A percentile compares a stretch with the other conserved stretches of the same genome.
Evolutionary conservation across 2,797 vertebrate species (phyloP).

Genomic region (Clarias pachynema): DNA sequence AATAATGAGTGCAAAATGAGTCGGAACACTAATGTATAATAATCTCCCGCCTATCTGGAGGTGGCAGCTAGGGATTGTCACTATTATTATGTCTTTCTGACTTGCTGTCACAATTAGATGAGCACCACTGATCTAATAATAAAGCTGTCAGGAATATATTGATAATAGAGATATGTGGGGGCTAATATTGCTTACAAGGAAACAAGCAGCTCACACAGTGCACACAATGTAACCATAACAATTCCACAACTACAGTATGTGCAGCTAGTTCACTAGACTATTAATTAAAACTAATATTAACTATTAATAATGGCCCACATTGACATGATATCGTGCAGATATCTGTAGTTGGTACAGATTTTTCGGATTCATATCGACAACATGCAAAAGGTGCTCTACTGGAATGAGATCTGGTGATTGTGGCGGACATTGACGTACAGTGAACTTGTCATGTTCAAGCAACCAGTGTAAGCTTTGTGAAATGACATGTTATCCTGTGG

Average conservation of each 20-base stretch:
- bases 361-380: no score
- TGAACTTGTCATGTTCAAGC: no score
- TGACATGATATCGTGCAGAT: no score
- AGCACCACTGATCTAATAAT: constrained; percentile 2
- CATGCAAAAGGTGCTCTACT: no score
- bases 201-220: neutral
- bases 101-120: neutral
- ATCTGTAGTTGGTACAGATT: no score
- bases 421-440: no score
- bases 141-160: neutral
- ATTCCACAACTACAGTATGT: neutral
- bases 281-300: no score
- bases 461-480: no score
- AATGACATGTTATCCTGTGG: no score
- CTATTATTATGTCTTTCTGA: constrained; percentile 1
- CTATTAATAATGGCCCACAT: no score
- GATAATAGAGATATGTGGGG: neutral
- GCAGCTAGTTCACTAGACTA: neutral
- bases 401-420: no score
- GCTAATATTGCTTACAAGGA: neutral
- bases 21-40: neutral
- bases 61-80: neutral
- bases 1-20: neutral
- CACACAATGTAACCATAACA: neutral
- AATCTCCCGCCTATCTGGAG: neutral